Base-by-base conservation (phyloP, 2,797 vertebrate genomes). In the Chrysocyon brachyurus region DNA sequence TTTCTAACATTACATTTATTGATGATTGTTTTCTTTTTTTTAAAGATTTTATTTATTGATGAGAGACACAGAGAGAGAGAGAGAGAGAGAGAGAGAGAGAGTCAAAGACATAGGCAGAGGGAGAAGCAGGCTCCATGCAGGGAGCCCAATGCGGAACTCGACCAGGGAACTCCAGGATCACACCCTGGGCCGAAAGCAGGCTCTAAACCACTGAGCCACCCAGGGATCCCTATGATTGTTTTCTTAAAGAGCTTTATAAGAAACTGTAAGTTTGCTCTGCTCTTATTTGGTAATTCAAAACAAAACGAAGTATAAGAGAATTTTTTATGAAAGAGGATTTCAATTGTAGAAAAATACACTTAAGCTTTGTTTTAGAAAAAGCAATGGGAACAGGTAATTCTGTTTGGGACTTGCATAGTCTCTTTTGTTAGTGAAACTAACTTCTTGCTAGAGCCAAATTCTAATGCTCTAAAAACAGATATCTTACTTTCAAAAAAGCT, bases 291-390 rank as follows among this genome's bases (percentile, higher is more conserved):
- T 57, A 83, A 5, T 87, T 52, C 91, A 83, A 87, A 78, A 12
- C 11, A 72, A 36, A 95, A 90, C 70, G 2, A 90, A 79, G 75
- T 36, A 12, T 70, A 84, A 94, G 40, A 66, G 63, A 61, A 95
- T 40, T 57, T 57, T 77, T 54, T 64, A 54, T 36, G 22, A 89
- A 89, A 57, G 36, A 56, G 11, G 21, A 94, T 52, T 94, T 68
- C 16, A 54, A 46, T 24, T 72, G 56, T 36, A 92, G 24, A 90
- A 49, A 86, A 87, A 54, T 70, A 66, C 36, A 21, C 49, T 92
- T 94, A 56, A 90, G 68, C 22, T 70, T 61, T 87, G 59, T 77
- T 93, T 90, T 33, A 66, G 88, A 83, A 95, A 97, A 77, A 68
- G 22, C 4, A 73, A 3, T 33, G 28, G 5, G 59, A 91, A 17